phyloP scores from a whole-genome alignment of 1,140 invertebrate genomes.

The Drosophila pallidifrons region DNA sequence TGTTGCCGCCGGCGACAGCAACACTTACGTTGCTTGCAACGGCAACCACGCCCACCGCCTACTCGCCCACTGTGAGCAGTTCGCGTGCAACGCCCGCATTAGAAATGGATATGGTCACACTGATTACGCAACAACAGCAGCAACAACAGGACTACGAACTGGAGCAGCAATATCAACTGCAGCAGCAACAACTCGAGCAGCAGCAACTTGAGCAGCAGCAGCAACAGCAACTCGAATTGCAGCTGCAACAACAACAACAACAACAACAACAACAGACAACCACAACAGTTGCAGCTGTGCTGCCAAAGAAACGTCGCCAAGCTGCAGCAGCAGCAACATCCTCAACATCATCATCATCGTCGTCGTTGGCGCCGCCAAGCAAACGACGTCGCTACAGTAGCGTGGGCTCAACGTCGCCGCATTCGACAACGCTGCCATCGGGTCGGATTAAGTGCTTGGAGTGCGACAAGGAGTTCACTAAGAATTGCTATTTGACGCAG shows the following conservation, averaged over 20 bases:
- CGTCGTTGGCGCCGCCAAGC: conserved; percentile 23
- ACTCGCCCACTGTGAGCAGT: conserved; percentile 77
- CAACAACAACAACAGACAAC: conserved; percentile 25
- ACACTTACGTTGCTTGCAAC: conserved; percentile 55
- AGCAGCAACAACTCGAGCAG: conserved; percentile 51
- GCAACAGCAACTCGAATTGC: conserved; percentile 44
- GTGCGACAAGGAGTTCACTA: conserved; percentile 94
- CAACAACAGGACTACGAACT: conserved; percentile 48
- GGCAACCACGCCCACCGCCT: conserved; percentile 56
- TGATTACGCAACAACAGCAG: conserved; percentile 54
- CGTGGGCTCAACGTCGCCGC: conserved; percentile 63
- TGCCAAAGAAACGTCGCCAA: conserved; percentile 43
- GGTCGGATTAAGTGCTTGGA: conserved; percentile 90
- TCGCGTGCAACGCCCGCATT: conserved; percentile 69
- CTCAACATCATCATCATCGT: neutral
- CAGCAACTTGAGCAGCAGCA: conserved; percentile 56
- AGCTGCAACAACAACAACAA: conserved; percentile 26
- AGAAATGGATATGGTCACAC: conserved; percentile 69
- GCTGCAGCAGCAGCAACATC: conserved; percentile 17
- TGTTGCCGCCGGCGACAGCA: conserved; percentile 50
- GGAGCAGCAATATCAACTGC: conserved; percentile 52
- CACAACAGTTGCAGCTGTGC: conserved; percentile 21
- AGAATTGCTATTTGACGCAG: conserved; percentile 94
- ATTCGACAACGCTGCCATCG: conserved; percentile 81
- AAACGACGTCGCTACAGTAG: conserved; percentile 65